These are phyloP conservation scores for Stylophora pistillata DNA, from an alignment of 64 coral and sea anemone genomes.

Conservation along the genomic window DNA sequence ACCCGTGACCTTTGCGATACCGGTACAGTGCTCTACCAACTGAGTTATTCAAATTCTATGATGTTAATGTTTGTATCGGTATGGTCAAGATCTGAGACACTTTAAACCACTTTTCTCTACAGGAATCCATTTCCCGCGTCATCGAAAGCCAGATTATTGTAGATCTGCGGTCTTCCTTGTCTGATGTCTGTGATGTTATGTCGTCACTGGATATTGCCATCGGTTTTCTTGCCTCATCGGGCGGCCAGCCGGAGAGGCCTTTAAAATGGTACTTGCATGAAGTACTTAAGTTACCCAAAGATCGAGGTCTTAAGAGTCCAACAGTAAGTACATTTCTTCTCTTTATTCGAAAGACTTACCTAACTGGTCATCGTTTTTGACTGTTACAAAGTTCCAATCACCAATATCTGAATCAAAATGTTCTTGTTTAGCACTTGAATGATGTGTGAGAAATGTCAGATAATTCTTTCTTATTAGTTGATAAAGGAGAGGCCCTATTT, in stretches of 20 bases:
- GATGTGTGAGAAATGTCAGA: too few species aligned
- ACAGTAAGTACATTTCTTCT: slow-evolving; percentile 12
- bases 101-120: not conserved
- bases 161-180: slow-evolving; percentile 55
- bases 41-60: too few species aligned
- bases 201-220: slow-evolving; percentile 70
- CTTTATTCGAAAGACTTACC: not conserved
- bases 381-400: not conserved
- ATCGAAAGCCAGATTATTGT: slow-evolving; percentile 57
- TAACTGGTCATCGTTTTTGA: not conserved
- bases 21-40: too few species aligned
- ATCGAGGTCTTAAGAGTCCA: slow-evolving; percentile 53
- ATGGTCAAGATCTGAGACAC: not conserved
- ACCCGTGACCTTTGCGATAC: too few species aligned
- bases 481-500: too few species aligned
- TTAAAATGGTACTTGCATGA: slow-evolving; percentile 59
- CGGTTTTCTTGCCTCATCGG: slow-evolving; percentile 61
- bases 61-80: too few species aligned
- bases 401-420: not conserved
- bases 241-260: slow-evolving; percentile 27
- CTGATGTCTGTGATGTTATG: slow-evolving; percentile 66
- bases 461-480: too few species aligned
- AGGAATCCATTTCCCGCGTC: slow-evolving; percentile 35
- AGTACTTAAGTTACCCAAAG: slow-evolving; percentile 50
- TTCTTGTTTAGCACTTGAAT: not conserved